These are phyloP conservation scores for Thinocorus orbignyianus DNA, from an alignment of 2,113 vertebrate species.

Conservation along the genomic window DNA sequence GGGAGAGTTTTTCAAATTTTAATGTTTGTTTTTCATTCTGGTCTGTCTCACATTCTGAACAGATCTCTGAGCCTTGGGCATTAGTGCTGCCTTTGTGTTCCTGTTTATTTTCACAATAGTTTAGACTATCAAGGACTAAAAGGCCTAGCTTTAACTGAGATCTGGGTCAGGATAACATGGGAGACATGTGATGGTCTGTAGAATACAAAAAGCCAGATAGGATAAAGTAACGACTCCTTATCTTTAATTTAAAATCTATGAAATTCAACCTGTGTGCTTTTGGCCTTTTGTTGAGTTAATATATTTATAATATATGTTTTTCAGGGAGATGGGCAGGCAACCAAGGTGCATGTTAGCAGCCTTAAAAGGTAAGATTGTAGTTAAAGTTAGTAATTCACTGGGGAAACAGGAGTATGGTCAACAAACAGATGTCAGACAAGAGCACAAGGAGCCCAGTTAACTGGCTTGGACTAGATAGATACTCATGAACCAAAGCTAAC, in stretches of 20 bases:
- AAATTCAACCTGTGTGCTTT: background rate
- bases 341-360: rapidly evolving
- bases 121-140: no score
- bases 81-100: background rate
- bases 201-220: no score
- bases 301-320: background rate
- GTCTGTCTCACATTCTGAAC: background rate
- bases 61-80: background rate
- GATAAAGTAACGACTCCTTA: no score
- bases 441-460: background rate
- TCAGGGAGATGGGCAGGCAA: background rate
- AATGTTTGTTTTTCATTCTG: background rate
- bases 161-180: no score
- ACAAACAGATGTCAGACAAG: background rate
- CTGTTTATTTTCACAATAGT: no score
- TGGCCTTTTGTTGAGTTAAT: background rate
- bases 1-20: background rate
- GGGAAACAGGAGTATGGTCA: background rate
- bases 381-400: background rate
- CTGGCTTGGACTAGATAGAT: background rate
- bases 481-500: rapidly evolving
- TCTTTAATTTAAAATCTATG: no score
- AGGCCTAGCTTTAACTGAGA: no score
- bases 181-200: no score
- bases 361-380: background rate